Conservation (phyloP, 2,113 vertebrate genomes). For the Oenanthe oenanthe region DNA sequence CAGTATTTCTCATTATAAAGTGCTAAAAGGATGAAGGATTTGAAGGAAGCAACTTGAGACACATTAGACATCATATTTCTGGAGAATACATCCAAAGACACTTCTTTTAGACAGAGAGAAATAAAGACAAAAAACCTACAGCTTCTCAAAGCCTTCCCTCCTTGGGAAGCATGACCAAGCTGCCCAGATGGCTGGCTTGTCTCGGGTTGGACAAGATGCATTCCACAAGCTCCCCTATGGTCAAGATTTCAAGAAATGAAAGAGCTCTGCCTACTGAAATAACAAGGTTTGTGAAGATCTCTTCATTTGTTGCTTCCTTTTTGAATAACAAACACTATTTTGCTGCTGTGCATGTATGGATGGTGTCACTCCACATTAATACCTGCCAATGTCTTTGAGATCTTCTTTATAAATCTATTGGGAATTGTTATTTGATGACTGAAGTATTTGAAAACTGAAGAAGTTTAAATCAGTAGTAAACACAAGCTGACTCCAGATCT, state of each 20-base stretch:
- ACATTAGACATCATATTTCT: neutral
- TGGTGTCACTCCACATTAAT: neutral
- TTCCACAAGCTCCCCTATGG: neutral
- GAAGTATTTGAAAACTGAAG: neutral
- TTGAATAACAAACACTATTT: neutral
- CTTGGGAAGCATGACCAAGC: neutral
- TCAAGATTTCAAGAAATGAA: neutral
- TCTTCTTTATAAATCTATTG: neutral
- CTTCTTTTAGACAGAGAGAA: neutral
- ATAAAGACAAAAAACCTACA: neutral
- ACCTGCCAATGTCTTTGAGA: neutral
- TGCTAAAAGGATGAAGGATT: neutral
- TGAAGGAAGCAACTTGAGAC: neutral
- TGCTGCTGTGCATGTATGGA: rapidly evolving
- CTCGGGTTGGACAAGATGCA: neutral
- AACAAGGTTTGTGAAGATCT: neutral
- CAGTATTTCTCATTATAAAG: neutral
- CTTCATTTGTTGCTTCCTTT: neutral
- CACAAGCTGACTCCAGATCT: neutral
- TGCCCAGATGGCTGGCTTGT: neutral
- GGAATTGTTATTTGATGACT: neutral
- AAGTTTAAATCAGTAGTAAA: neutral
- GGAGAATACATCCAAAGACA: neutral
- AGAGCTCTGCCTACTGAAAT: neutral
- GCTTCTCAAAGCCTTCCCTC: neutral